Percentiles rank a stretch among this genome's conserved stretches.
These are phyloP conservation scores for Netelia inedita DNA, from an alignment of 2,888 invertebrate species.

Conservation along the genomic window DNA sequence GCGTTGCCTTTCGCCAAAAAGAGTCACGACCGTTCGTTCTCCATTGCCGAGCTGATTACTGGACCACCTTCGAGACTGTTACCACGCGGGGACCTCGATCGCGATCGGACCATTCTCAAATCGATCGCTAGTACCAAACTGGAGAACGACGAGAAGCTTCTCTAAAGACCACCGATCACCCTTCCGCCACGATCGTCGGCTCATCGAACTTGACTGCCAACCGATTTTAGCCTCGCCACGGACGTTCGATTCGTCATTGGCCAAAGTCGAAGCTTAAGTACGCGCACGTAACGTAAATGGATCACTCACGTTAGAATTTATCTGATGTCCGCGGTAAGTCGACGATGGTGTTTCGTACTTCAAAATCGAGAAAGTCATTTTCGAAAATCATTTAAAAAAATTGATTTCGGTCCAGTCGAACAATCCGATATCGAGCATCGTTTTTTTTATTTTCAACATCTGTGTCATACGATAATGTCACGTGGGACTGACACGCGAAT, in stretches of 20 bases:
- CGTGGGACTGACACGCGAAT: no score
- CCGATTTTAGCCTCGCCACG: slow-evolving; percentile 39
- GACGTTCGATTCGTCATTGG: slow-evolving; percentile 28
- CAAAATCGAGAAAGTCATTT: not conserved
- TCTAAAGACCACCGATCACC: slow-evolving; percentile 1
- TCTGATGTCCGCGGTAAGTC: not conserved
- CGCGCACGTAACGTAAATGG: not conserved
- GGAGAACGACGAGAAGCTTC: not conserved
- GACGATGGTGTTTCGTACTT: not conserved
- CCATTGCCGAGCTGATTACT: slow-evolving; percentile 26
- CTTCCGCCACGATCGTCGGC: slow-evolving; percentile 21
- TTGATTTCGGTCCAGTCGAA: not conserved
- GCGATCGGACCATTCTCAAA: not conserved
- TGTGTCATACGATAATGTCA: not conserved
- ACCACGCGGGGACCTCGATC: slow-evolving; percentile 17
- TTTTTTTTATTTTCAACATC: not conserved
- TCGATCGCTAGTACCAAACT: not conserved
- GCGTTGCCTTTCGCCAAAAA: slow-evolving; percentile 54
- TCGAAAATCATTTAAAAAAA: not conserved
- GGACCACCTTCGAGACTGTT: slow-evolving; percentile 37
- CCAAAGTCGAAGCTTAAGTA: slow-evolving; percentile 22
- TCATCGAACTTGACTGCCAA: slow-evolving; percentile 37
- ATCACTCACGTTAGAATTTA: not conserved
- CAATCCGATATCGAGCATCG: not conserved
- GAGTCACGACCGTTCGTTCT: slow-evolving; percentile 10